phyloP scores from a whole-genome alignment of 2,888 invertebrate species.

The Polylopha cassiicola region DNA sequence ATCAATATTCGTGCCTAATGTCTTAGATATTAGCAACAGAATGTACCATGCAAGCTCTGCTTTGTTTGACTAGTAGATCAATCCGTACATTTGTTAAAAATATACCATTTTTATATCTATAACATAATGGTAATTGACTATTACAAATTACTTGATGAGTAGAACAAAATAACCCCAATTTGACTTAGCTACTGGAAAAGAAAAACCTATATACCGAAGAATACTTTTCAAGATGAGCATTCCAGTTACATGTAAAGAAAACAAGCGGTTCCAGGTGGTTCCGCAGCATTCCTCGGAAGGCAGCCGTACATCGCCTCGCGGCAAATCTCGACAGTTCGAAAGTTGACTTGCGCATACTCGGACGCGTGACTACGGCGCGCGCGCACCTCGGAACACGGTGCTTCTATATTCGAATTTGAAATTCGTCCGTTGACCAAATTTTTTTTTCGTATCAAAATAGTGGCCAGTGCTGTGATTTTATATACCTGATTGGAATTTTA shows the following conservation, averaged over 20 bases:
- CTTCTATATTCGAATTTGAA: slow-evolving; percentile 42
- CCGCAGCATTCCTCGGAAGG: slow-evolving; percentile 63
- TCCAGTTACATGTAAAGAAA: slow-evolving; percentile 55
- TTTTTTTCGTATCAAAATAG: slow-evolving; percentile 31
- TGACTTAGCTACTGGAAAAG: too few relatives aligned
- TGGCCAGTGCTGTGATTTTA: slow-evolving; percentile 58
- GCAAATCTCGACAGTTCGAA: slow-evolving; percentile 58
- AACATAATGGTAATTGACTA: too few relatives aligned
- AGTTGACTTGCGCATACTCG: slow-evolving; percentile 57
- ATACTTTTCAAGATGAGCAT: slow-evolving; percentile 30
- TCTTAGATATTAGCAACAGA: too few relatives aligned
- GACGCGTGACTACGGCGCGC: slow-evolving; percentile 52
- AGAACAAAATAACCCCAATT: too few relatives aligned
- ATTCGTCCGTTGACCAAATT: slow-evolving; percentile 31
- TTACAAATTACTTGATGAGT: too few relatives aligned
- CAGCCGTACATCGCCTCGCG: slow-evolving; percentile 39
- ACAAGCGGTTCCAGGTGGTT: slow-evolving; percentile 54
- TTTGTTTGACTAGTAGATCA: too few relatives aligned
- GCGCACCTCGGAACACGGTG: slow-evolving; percentile 45
- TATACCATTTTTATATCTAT: too few relatives aligned
- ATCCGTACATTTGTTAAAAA: too few relatives aligned
- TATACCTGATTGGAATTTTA: slow-evolving; percentile 40
- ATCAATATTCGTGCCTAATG: too few relatives aligned
- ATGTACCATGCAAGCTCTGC: too few relatives aligned
- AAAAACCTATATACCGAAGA: slow-evolving; percentile 1